A percentile compares a stretch with the other conserved stretches of the same genome.
Conservation (phyloP, 2,113 vertebrate genomes). For the Tricholaema leucomelas region DNA sequence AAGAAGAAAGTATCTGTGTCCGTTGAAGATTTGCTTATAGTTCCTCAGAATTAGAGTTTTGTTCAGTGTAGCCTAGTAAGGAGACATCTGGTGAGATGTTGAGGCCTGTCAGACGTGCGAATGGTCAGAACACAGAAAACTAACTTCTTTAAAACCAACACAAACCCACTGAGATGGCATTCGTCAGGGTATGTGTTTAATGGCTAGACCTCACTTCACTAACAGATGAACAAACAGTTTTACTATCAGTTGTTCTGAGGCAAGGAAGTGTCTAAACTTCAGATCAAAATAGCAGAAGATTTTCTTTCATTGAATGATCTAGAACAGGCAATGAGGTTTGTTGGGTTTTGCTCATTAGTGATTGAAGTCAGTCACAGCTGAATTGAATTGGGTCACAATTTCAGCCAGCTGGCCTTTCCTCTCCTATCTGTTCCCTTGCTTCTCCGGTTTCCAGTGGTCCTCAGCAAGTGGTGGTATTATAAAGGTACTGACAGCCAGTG, state of each 20-base stretch:
- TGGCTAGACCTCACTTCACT: not conserved
- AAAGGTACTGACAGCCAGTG: accelerated
- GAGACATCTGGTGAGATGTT: not conserved
- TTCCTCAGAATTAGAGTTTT: not conserved
- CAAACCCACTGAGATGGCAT: not conserved
- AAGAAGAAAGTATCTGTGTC: not conserved
- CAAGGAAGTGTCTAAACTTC: not conserved
- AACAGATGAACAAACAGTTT: accelerated
- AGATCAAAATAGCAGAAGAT: not conserved
- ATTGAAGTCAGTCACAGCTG: not conserved
- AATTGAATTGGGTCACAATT: not conserved
- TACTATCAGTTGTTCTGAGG: not conserved
- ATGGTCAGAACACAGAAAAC: not conserved
- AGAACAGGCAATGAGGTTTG: not conserved
- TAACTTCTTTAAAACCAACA: not conserved
- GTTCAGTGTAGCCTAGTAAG: not conserved
- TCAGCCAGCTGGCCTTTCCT: not conserved
- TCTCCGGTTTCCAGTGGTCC: not conserved
- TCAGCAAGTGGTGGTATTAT: not conserved
- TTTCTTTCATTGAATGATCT: not conserved
- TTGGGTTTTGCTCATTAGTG: not conserved
- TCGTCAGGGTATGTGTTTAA: not conserved
- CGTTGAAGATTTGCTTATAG: not conserved
- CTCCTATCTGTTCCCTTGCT: not conserved
- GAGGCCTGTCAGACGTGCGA: not conserved